Evolutionary conservation across 2,888 invertebrate genomes (phyloP).

Genomic region (Amorpha juglandis): DNA sequence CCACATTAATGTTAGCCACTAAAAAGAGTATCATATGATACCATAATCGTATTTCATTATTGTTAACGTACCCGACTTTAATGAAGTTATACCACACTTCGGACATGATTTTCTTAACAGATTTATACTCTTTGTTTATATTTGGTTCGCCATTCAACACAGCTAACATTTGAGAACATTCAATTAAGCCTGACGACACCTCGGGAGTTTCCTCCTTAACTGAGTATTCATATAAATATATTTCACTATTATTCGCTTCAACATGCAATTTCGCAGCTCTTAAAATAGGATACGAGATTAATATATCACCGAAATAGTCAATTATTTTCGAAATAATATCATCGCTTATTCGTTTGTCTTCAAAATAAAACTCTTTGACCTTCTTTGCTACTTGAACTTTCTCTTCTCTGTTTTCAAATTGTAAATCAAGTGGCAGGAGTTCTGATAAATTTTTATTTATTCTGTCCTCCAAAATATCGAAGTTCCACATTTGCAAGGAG

Average conservation of each 20-base stretch:
- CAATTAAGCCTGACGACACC: conserved; percentile 41
- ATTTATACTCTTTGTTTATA: conserved; percentile 37
- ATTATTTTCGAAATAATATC: conserved; percentile 49
- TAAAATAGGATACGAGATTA: conserved; percentile 47
- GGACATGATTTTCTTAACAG: conserved; percentile 45
- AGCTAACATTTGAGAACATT: conserved; percentile 50
- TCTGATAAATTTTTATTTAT: conserved; percentile 60
- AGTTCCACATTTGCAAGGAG: conserved; percentile 36
- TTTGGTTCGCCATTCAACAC: conserved; percentile 39
- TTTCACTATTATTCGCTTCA: conserved; percentile 51
- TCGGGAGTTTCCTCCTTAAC: conserved; percentile 17
- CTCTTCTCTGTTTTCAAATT: conserved; percentile 50
- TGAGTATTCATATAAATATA: conserved; percentile 59
- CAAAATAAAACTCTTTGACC: conserved; percentile 59
- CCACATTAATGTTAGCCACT: background rate
- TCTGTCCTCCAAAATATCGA: conserved; percentile 47
- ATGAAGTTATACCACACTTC: conserved; percentile 59
- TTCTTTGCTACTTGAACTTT: conserved; percentile 46
- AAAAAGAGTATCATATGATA: background rate
- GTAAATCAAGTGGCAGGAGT: conserved; percentile 56
- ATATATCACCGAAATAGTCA: conserved; percentile 63
- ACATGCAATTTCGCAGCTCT: conserved; percentile 47
- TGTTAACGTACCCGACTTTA: conserved; percentile 46
- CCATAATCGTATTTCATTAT: background rate
- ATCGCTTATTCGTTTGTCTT: conserved; percentile 43